A percentile compares a stretch with the other conserved stretches of the same genome.
phyloP scores from a whole-genome alignment of 2,888 invertebrate species.

The Sepiola atlantica region DNA sequence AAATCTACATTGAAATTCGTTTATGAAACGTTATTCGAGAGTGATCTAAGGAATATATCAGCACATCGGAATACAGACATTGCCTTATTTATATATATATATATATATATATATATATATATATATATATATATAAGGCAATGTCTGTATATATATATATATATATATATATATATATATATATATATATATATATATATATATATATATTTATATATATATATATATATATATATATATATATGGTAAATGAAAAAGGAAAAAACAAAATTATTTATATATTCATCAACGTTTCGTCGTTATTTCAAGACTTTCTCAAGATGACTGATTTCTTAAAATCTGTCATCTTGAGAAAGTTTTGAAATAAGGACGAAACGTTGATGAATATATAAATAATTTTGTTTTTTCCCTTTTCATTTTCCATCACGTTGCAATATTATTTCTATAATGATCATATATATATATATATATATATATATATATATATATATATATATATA shows the following conservation, averaged over 20 bases:
- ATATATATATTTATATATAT: not conserved
- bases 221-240: slow-evolving; percentile 38
- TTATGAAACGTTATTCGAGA: not conserved
- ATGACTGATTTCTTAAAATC: too few species aligned
- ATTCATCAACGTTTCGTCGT: too few species aligned
- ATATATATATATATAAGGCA: not conserved
- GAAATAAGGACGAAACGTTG: too few species aligned
- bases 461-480: not conserved
- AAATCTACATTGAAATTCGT: not conserved
- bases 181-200: slow-evolving; percentile 34
- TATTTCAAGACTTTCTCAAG: too few species aligned
- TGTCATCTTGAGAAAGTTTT: too few species aligned
- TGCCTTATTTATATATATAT: not conserved
- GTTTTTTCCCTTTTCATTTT: too few species aligned
- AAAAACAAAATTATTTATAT: too few species aligned
- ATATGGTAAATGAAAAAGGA: too few species aligned
- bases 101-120: slow-evolving; percentile 17
- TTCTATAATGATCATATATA: too few species aligned
- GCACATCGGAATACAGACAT: not conserved
- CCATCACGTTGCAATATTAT: too few species aligned
- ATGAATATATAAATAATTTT: too few species aligned
- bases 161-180: slow-evolving; percentile 42
- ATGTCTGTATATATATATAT: not conserved
- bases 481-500: not conserved
- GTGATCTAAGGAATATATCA: not conserved